Conservation (phyloP, 2,888 invertebrate genomes). For the Kryphioiulus occultus region DNA sequence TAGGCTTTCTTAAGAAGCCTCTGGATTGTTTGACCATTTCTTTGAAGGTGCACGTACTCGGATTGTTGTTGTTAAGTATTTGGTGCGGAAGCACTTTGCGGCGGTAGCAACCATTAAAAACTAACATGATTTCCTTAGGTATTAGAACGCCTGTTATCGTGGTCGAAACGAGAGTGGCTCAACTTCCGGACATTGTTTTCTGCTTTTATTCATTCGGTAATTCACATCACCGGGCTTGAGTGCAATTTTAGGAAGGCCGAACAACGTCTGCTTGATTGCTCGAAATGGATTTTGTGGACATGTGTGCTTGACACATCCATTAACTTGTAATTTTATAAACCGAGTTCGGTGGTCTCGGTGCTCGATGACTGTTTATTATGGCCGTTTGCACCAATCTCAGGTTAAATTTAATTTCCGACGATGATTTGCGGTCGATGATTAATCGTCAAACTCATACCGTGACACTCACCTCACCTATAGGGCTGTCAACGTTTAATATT, state of each 20-base stretch:
- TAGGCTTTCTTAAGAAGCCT: conserved; percentile 35
- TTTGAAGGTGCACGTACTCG: conserved; percentile 13
- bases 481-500: background rate
- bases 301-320: conserved; percentile 36
- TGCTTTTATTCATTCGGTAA: conserved; percentile 38
- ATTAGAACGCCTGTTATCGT: conserved; percentile 33
- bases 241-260: background rate
- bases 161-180: conserved; percentile 28
- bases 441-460: background rate
- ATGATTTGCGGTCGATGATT: background rate
- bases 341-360: background rate
- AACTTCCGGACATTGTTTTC: conserved; percentile 39
- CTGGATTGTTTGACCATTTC: conserved; percentile 29
- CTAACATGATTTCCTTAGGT: conserved; percentile 39
- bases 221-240: conserved; percentile 1
- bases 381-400: background rate
- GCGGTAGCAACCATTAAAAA: conserved; percentile 21
- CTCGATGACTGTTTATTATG: background rate
- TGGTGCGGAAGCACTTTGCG: conserved; percentile 35
- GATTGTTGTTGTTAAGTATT: background rate
- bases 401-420: background rate
- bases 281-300: background rate
- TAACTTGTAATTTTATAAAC: conserved; percentile 40
- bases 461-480: background rate
- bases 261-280: conserved; percentile 19